Percentiles rank a stretch among this genome's conserved stretches.
phyloP scores from a whole-genome alignment of 2,113 vertebrate species.

The Tenrec ecaudatus region DNA sequence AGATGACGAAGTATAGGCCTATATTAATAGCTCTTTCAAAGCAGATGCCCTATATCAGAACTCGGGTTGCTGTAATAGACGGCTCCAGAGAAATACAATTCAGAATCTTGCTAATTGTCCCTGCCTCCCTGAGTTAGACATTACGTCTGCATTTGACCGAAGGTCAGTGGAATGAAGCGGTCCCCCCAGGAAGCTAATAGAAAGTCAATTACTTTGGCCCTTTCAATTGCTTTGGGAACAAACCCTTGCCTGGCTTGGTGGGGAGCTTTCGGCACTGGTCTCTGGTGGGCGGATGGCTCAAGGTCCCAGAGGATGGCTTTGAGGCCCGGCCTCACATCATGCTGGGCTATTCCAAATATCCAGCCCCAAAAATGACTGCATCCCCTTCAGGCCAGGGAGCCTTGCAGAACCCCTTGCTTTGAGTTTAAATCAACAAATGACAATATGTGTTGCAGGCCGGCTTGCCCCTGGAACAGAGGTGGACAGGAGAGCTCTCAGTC shows the following conservation, averaged over 20 bases:
- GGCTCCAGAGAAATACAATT: background rate
- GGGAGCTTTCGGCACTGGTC: background rate
- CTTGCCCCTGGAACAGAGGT: background rate
- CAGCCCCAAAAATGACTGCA: background rate
- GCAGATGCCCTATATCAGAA: background rate
- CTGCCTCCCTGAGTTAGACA: constrained; percentile 26
- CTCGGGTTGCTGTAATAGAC: background rate
- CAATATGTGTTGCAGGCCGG: background rate
- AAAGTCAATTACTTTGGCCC: constrained; percentile 72
- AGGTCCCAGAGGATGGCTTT: background rate
- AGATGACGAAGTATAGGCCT: background rate
- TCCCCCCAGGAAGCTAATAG: constrained; percentile 66
- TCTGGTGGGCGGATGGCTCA: background rate
- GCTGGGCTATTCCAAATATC: background rate
- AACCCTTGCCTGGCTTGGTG: background rate
- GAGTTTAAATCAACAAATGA: background rate
- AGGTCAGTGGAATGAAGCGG: constrained; percentile 40
- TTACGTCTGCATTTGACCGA: background rate
- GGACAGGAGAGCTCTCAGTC: background rate
- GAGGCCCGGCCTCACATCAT: background rate
- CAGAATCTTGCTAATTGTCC: constrained; percentile 54
- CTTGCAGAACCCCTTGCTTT: background rate
- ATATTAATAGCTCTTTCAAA: constrained; percentile 36
- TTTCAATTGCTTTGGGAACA: constrained; percentile 59
- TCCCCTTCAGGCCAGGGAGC: fast-evolving